Evolutionary conservation across 2,797 vertebrate species (phyloP), one percentile per base, ranked within the genome.

Genomic region (Melanotaenia trifasciata): DNA sequence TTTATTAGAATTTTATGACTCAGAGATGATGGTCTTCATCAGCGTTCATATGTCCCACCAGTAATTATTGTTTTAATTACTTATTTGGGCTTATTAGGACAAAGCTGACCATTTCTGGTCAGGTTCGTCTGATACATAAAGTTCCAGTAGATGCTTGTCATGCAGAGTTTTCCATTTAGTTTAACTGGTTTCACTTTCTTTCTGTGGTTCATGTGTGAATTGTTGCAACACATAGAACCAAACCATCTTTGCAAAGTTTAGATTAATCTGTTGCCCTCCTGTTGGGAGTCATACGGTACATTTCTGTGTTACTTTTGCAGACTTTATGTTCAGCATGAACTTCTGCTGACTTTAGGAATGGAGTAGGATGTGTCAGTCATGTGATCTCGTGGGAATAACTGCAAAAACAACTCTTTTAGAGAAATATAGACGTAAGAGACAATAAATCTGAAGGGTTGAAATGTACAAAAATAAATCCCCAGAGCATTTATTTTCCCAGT

Each of bases 311-410:
- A 47, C 38, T 35, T 57, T 16, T 43, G 60, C 43, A 53, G 56
- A 65, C 53, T 58, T 56, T 43, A 47, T 28, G 56, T 51, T 73
- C 20, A 28, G 51, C 1, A 26, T 61, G 63, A 73, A 59, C 56
- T 38, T 36, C 14, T 32, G 12, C 35, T 66, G 70, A 73, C 56
- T 53, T 33, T 20, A 32, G 45, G 18, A 30, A 4, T 10, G 18
- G 32, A 26, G 12, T 14, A 7, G 3, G 24, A 43, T 24, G 28
- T 53, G 45, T 70, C 59, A 43, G 51, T 45, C 8, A 24, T 10
- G 18, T 65, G 54, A 47, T 22, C 40, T 47, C 7, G 22, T 18
- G 56, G 53, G 32, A 63, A 33, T 64, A 26, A 16, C 38, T 24
- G 36, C 26, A 24, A 35, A 56, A 47, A 30, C n/a, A 43, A 14